Evolutionary conservation across 2,113 vertebrate species (phyloP), one percentile per base, ranked within the genome.

Genomic region (Sylvilagus bachmani): DNA sequence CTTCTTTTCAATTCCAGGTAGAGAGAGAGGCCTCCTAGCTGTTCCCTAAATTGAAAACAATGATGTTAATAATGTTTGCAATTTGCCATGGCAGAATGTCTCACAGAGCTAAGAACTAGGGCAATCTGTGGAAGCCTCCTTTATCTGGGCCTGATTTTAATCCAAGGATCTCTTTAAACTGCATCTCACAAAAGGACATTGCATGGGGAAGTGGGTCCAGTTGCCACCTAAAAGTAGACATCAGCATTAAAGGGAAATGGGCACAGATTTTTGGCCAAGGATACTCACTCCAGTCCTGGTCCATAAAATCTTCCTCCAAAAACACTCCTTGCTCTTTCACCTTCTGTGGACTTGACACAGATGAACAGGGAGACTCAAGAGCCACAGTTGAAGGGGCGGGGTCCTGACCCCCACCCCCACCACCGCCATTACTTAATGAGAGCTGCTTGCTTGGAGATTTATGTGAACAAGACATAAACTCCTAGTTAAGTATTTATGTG

Each of bases 381-480:
- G 17, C 16, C 12, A 38, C 2, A 5, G 19, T 27, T 62, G 9
- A 79, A n/a, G 10, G 66, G 44, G 44, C 49, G 11, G 7, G 22
- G 80, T 4, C 14, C 16, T 0, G 0, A 49, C 44, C 44, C 44
- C 44, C 55, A 58, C 55, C 17, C 2, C 12, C 55, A 58, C 55
- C 19, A 58, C 55, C 17, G 19, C 13, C 19, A 58, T 6, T 58
- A 6, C 55, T 73, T 33, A 79, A 58, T 71, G n/a, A 66, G 12
- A 64, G n/a, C 24, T 22, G 71, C 24, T 84, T 84, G n/a, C 22
- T 92, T 75, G 87, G 38, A 87, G 91, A 74, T 83, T 36, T 73
- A 85, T 51, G 11, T 44, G 36, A 74, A 44, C 38, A 71, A 77
- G 36, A 67, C 6, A 33, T 17, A 66, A 80, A 55, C 21, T 84